Evolutionary conservation across 1,140 invertebrate genomes (phyloP).

Genomic region (Lanistes nyassanus): DNA sequence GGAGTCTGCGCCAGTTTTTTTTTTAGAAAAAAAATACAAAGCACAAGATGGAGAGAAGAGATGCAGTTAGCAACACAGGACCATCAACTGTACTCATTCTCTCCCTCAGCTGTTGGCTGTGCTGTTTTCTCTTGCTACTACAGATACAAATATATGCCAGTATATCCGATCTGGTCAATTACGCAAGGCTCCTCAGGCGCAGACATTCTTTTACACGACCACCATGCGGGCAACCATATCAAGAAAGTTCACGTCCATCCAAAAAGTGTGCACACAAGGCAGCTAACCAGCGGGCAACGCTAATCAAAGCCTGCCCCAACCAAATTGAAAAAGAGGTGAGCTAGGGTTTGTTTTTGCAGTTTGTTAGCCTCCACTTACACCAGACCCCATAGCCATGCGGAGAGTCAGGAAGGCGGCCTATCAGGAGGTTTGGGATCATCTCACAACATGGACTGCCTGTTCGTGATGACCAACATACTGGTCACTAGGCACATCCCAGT

Average conservation of each 20-base stretch:
- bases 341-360: conserved; percentile 30
- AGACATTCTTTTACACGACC: neutral
- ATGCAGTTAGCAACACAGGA: too few relatives aligned
- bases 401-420: neutral
- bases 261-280: conserved; percentile 23
- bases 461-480: too few relatives aligned
- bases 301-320: conserved; percentile 37
- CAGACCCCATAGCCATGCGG: conserved; percentile 13
- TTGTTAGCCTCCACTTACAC: conserved; percentile 22
- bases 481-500: too few relatives aligned
- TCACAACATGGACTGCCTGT: too few relatives aligned
- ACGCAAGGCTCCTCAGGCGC: conserved; percentile 4
- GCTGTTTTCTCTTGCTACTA: too few relatives aligned
- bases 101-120: too few relatives aligned
- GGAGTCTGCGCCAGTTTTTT: too few relatives aligned
- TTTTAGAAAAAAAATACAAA: too few relatives aligned
- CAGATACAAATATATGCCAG: too few relatives aligned
- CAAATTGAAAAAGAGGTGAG: conserved; percentile 28
- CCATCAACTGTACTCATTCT: too few relatives aligned
- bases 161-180: neutral
- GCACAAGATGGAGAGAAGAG: too few relatives aligned
- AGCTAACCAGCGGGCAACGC: conserved; percentile 30
- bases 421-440: too few relatives aligned
- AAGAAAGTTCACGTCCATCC: conserved; percentile 4
- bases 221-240: conserved; percentile 27